Percentiles rank a stretch among this genome's conserved stretches.
Evolutionary conservation across 1,140 invertebrate genomes (phyloP).

Genomic region (Lasioglossum albipes): DNA sequence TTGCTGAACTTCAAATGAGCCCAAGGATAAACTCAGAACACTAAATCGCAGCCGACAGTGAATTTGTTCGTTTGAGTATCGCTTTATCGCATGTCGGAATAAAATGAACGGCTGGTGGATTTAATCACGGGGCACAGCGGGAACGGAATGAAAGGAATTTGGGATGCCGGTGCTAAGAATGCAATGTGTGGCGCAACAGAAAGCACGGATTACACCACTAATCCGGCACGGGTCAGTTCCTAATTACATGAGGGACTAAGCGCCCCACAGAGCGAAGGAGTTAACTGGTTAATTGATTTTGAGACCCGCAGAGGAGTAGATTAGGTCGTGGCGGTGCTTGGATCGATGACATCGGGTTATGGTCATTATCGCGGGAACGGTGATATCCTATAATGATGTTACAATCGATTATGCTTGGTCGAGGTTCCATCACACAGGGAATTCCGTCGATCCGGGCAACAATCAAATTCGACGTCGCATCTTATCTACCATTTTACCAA

Average conservation of each 20-base stretch:
- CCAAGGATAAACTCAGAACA: neutral
- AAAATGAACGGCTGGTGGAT: neutral
- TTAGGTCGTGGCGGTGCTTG: conserved; percentile 35
- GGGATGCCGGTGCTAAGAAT: neutral
- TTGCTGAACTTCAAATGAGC: neutral
- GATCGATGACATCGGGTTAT: conserved; percentile 44
- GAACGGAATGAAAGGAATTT: neutral
- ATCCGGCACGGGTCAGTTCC: conserved; percentile 36
- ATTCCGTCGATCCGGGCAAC: neutral
- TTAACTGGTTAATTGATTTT: conserved; percentile 66
- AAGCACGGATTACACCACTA: conserved; percentile 28
- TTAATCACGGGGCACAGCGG: neutral
- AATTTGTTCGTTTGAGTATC: neutral
- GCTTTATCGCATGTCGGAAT: neutral
- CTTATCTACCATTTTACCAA: neutral
- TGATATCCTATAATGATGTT: conserved; percentile 22
- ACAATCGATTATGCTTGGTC: neutral
- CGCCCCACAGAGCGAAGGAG: conserved; percentile 25
- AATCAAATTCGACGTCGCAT: neutral
- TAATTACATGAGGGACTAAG: conserved; percentile 53
- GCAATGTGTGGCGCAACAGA: neutral
- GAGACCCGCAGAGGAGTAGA: conserved; percentile 53
- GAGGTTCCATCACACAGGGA: neutral
- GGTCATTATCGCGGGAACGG: conserved; percentile 18
- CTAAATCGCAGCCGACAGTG: neutral